Percentiles rank a stretch among this genome's conserved stretches.
These are phyloP conservation scores for Xestia sexstrigata DNA, from an alignment of 2,888 invertebrate genomes.

Conservation along the genomic window DNA sequence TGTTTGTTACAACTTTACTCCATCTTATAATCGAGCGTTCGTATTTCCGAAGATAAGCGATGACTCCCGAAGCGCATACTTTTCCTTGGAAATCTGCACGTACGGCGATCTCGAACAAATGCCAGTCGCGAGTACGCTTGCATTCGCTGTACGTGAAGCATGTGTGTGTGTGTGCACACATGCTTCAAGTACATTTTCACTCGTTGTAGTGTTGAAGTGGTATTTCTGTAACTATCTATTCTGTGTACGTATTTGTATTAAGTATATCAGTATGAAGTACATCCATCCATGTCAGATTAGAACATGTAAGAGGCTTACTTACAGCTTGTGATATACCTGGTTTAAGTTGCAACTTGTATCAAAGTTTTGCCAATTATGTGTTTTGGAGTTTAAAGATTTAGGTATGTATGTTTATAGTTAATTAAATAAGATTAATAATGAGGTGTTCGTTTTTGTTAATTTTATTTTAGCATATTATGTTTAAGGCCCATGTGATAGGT, in stretches of 20 bases:
- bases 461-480: neutral
- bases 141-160: neutral
- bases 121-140: neutral
- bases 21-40: neutral
- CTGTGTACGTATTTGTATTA: neutral
- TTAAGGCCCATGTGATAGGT: neutral
- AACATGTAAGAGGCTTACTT: slow-evolving; percentile 49
- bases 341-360: slow-evolving; percentile 12
- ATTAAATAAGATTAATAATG: neutral
- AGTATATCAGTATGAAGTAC: neutral
- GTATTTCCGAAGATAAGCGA: neutral
- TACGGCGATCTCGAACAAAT: neutral
- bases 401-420: neutral
- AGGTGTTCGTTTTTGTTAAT: neutral
- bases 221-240: neutral
- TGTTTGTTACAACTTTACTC: neutral
- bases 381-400: neutral
- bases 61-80: neutral
- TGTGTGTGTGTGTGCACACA: too few relatives aligned
- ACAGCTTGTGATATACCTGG: slow-evolving; percentile 9
- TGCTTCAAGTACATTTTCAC: neutral
- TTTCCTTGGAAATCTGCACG: neutral
- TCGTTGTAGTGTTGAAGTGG: neutral
- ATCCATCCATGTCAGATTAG: slow-evolving; percentile 33
- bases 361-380: slow-evolving; percentile 13